Percentiles rank a stretch among this genome's conserved stretches.
Evolutionary conservation across 1,140 invertebrate genomes (phyloP).

Genomic region (Adoxophyes honmai): DNA sequence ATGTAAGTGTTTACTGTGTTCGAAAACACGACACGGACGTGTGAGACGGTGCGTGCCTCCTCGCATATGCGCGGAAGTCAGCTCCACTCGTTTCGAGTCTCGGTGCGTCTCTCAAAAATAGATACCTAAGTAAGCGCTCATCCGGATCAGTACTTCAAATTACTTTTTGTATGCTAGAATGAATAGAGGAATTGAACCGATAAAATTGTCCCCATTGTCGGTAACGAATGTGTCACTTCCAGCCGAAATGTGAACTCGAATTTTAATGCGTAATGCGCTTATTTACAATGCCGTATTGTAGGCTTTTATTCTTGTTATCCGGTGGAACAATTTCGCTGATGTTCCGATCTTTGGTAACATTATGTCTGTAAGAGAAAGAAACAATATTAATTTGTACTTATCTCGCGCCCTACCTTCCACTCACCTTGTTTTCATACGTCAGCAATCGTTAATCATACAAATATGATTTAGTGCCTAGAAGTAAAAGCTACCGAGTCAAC

Average conservation of each 20-base stretch:
- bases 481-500: conserved; percentile 55
- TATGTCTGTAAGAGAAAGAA: neutral
- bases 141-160: conserved; percentile 55
- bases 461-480: conserved; percentile 70
- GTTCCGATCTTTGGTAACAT: neutral
- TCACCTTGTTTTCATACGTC: conserved; percentile 47
- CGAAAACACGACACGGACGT: conserved; percentile 29
- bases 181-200: conserved; percentile 61
- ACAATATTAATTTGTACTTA: conserved; percentile 19
- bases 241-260: conserved; percentile 43
- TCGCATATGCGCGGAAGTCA: conserved; percentile 63
- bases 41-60: conserved; percentile 49
- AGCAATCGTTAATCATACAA: conserved; percentile 47
- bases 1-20: conserved; percentile 28
- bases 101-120: conserved; percentile 62
- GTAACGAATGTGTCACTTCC: conserved; percentile 61
- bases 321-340: neutral
- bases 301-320: neutral
- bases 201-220: conserved; percentile 49
- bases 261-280: conserved; percentile 36
- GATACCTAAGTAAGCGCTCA: conserved; percentile 47
- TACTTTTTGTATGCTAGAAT: conserved; percentile 59
- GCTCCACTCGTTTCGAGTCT: conserved; percentile 57
- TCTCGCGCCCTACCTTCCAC: conserved; percentile 10
- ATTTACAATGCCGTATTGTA: conserved; percentile 17